Percentiles rank a stretch among this genome's conserved stretches.
Conservation (phyloP, 1,140 invertebrate species). For the Scaptomyza hsui region DNA sequence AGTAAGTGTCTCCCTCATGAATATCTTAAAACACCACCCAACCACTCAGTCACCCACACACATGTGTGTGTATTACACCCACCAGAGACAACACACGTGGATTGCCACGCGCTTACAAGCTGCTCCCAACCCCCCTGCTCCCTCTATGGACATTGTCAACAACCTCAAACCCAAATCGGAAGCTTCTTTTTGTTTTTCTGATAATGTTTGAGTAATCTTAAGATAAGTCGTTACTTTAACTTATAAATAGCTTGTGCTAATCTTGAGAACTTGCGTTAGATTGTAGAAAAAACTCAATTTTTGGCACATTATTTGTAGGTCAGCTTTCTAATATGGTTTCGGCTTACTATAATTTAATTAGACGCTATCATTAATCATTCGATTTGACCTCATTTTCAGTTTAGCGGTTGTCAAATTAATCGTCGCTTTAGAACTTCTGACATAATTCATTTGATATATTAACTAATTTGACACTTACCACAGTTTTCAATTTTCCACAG, state of each 20-base stretch:
- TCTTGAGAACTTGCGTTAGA: too few relatives aligned
- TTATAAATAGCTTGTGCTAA: too few relatives aligned
- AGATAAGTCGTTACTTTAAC: not conserved
- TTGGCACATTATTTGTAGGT: not conserved
- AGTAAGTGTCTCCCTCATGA: constrained; percentile 5
- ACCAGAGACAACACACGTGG: constrained; percentile 56
- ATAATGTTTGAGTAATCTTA: not conserved
- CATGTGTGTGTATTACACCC: constrained; percentile 10
- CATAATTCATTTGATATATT: constrained; percentile 30
- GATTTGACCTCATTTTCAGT: constrained; percentile 15
- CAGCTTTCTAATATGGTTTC: constrained; percentile 10
- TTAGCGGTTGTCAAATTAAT: too few relatives aligned
- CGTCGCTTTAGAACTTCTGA: not conserved
- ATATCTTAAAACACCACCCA: constrained; percentile 13
- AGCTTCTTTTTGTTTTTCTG: constrained; percentile 3
- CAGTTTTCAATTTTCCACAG: constrained; percentile 43
- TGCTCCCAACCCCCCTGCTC: not conserved
- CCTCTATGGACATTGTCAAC: not conserved
- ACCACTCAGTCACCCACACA: not conserved
- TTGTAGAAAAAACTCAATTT: not conserved
- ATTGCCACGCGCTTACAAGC: constrained; percentile 42
- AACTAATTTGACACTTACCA: constrained; percentile 41
- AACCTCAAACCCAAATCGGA: not conserved
- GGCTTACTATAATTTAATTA: constrained; percentile 27
- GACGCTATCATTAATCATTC: constrained; percentile 26